Evolutionary conservation across 2,797 vertebrate genomes (phyloP).

Genomic region (Nyctibius grandis): DNA sequence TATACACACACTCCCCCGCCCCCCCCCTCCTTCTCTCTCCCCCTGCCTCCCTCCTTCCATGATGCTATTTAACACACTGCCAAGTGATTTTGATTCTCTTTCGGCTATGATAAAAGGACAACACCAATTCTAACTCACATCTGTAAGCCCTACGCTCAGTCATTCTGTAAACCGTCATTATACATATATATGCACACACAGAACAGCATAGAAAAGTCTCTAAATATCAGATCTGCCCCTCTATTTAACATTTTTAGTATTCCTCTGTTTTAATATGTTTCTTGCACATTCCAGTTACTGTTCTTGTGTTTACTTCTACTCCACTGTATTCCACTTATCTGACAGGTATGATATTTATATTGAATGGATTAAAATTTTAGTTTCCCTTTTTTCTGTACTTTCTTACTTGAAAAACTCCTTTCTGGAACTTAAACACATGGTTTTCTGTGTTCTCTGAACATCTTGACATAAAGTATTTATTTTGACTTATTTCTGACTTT

Average conservation of each 20-base stretch:
- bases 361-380: neutral
- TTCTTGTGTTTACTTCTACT: neutral
- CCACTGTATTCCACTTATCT: neutral
- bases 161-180: neutral
- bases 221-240: neutral
- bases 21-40: neutral
- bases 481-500: neutral
- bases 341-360: neutral
- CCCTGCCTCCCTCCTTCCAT: neutral
- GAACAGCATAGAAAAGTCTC: neutral
- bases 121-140: neutral
- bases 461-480: neutral
- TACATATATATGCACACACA: too few relatives aligned
- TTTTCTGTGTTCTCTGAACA: neutral
- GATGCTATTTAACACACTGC: neutral
- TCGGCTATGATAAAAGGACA: neutral
- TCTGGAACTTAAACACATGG: neutral
- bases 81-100: neutral
- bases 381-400: neutral
- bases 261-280: neutral
- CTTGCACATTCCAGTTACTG: neutral
- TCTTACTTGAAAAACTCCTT: neutral
- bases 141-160: neutral
- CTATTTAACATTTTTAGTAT: neutral
- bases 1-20: neutral